Conservation (phyloP, 2,113 vertebrate genomes). For the Chloropsis cyanopogon region DNA sequence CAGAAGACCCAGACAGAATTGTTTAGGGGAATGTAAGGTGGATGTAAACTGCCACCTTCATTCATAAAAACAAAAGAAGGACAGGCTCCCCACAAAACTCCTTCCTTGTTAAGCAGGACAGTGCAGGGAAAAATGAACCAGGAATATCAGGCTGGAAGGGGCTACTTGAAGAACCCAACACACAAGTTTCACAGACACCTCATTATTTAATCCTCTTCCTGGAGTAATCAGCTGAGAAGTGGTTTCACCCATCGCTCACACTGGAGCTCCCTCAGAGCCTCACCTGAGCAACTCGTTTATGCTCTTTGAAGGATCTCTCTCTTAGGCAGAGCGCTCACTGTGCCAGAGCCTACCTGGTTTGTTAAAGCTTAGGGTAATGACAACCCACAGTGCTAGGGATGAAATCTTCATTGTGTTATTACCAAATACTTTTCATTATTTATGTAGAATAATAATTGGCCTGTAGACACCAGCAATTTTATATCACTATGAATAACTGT, state of each 20-base stretch:
- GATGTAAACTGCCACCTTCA: not conserved
- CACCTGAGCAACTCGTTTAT: not conserved
- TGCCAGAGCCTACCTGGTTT: not conserved
- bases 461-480: not conserved
- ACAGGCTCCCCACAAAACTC: not conserved
- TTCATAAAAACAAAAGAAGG: not conserved
- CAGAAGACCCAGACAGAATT: not conserved
- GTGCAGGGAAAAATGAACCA: not conserved
- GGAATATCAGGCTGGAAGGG: not conserved
- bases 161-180: not conserved
- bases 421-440: not conserved
- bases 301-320: fast-evolving
- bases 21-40: not conserved
- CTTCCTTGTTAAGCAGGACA: not conserved
- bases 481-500: not conserved
- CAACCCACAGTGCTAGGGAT: not conserved
- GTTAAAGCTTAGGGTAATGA: not conserved
- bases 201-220: not conserved
- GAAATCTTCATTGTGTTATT: not conserved
- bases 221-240: not conserved
- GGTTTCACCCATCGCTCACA: not conserved
- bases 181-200: not conserved
- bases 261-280: not conserved
- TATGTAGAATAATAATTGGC: not conserved
- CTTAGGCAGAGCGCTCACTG: not conserved